phyloP scores from a whole-genome alignment of 2,113 vertebrate species.

The Trematomus loennbergii region DNA sequence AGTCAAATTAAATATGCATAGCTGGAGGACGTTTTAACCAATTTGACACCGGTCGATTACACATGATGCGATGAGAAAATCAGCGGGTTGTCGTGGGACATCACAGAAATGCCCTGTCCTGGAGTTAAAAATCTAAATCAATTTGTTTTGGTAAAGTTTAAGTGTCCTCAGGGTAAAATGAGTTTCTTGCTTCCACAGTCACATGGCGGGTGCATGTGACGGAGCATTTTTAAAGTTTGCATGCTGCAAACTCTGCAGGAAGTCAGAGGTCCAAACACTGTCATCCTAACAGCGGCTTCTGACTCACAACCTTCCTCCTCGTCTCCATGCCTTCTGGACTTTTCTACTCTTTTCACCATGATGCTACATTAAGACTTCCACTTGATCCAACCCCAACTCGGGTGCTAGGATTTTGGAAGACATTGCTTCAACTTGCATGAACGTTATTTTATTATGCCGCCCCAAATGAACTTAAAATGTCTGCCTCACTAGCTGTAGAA shows the following conservation, averaged over 20 bases:
- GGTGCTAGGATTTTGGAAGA: background rate
- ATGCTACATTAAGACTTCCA: background rate
- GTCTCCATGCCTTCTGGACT: background rate
- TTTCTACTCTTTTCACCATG: background rate
- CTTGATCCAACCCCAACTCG: background rate
- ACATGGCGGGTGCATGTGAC: background rate
- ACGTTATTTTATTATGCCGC: background rate
- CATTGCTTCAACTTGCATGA: background rate
- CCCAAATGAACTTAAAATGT: background rate
- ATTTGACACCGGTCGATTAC: background rate
- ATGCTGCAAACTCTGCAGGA: background rate
- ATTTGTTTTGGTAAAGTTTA: background rate
- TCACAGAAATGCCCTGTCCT: background rate
- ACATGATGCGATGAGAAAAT: slow-evolving; percentile 1
- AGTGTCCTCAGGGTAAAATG: background rate
- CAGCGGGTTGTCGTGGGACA: background rate
- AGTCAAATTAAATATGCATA: background rate
- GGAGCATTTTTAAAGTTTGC: background rate
- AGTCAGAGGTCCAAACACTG: slow-evolving; percentile 31
- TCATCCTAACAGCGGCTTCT: background rate
- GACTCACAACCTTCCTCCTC: slow-evolving; percentile 4
- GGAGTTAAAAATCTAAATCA: background rate
- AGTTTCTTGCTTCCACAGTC: background rate
- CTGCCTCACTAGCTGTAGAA: no score
- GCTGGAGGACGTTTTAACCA: background rate